Base-by-base conservation (phyloP, 2,113 vertebrate genomes). In the Notothenia rossii region DNA sequence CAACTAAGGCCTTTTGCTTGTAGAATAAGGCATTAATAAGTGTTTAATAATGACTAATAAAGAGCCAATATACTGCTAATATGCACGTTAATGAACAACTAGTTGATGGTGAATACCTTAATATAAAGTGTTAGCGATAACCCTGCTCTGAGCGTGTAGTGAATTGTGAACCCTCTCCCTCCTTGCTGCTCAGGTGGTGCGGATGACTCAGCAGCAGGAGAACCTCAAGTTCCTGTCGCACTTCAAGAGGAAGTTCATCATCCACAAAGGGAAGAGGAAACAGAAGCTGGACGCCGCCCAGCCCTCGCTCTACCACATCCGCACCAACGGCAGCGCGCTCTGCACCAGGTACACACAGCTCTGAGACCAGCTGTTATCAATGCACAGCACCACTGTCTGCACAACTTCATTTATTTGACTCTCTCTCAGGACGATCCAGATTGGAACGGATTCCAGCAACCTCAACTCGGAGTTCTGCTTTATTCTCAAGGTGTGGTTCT, bases 151-250 rank as follows among this genome's bases (percentile, higher is more conserved):
- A 40, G 36, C 7, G 36, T 40, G 5, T 40, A 7, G 7, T 49
- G 72, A 49, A 25, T 14, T 61, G 9, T 50, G 2, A 13, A 17
- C 48, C 7, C 1, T 0, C 0, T 7, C n/a, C 46, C 54, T 20
- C 75, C 55, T 56, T 6, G 12, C 1, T 15, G 12, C 59, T 7
- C 75, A 99, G 98, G 98, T 99, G 48, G 98, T 99, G 18, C 96
- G 97, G 9, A 99, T 99, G 98, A 99, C 97, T 0, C 98, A 99
- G 93, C 98, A 99, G 93, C 98, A 99, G 91, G 98, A 99, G 91
- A 99, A 99, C 90, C 96, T 97, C 85, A 99, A 99, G 93, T 99
- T 99, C 91, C 92, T 99, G 67, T 98, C 98, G 0, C 98, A 99
- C 77, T 99, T 99, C 92, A 99, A 98, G 94, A 96, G 98, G 79